phyloP scores from a whole-genome alignment of 1,140 invertebrate species.

The Cardiocondyla obscurior region DNA sequence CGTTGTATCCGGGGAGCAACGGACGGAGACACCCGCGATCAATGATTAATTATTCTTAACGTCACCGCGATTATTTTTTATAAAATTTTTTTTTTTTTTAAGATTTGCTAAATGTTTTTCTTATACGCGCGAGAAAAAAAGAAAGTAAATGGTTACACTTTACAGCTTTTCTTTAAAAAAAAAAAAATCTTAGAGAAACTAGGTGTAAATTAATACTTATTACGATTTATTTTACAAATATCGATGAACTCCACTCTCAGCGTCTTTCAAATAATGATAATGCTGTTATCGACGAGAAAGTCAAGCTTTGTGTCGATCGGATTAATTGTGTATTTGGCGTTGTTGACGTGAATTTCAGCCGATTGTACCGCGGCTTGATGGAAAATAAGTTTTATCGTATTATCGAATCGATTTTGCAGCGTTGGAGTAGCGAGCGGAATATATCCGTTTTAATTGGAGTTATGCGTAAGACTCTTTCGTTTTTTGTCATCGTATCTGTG shows the following conservation, averaged over 20 bases:
- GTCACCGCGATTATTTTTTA: neutral
- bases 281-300: neutral
- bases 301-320: conserved; percentile 12
- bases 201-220: no score
- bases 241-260: neutral
- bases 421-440: neutral
- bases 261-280: neutral
- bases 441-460: conserved; percentile 21
- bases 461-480: neutral
- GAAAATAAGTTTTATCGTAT: conserved; percentile 34
- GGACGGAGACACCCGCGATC: neutral
- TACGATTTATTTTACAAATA: neutral
- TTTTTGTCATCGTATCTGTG: neutral
- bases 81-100: neutral
- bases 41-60: neutral
- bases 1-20: neutral
- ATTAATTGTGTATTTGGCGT: conserved; percentile 16
- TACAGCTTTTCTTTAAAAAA: neutral
- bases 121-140: neutral
- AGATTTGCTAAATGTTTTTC: neutral
- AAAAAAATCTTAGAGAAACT: no score
- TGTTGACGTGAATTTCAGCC: neutral
- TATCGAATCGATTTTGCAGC: conserved; percentile 27
- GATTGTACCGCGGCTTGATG: neutral
- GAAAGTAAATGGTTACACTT: neutral